Percentiles rank a stretch among this genome's conserved stretches.
Conservation (phyloP, 1,140 invertebrate species). For the Goniozus legneri region DNA sequence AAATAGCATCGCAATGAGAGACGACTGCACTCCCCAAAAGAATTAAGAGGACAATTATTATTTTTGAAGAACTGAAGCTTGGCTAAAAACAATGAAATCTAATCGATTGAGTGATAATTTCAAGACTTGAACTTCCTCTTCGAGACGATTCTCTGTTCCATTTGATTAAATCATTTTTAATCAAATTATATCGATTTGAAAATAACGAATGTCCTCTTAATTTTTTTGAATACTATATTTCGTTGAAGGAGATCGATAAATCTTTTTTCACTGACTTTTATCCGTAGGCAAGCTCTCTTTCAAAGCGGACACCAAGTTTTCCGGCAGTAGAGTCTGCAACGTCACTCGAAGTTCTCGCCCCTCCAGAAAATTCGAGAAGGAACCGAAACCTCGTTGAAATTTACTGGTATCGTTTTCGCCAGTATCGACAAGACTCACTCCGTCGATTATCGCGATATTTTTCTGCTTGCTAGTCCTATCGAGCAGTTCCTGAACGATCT, state of each 20-base stretch:
- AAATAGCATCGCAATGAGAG: too few relatives aligned
- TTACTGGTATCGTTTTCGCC: slow-evolving; percentile 43
- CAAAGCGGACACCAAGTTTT: slow-evolving; percentile 35
- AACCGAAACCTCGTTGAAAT: slow-evolving; percentile 56
- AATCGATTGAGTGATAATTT: too few relatives aligned
- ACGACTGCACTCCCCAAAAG: too few relatives aligned
- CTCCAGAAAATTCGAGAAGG: slow-evolving; percentile 63
- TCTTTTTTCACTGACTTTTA: slow-evolving; percentile 21
- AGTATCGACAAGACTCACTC: slow-evolving; percentile 59
- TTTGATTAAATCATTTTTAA: too few relatives aligned
- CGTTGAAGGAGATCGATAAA: not conserved
- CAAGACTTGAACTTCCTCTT: too few relatives aligned
- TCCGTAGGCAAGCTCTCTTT: slow-evolving; percentile 31
- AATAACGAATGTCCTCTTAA: not conserved
- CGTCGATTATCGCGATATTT: slow-evolving; percentile 59
- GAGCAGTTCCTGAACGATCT: slow-evolving; percentile 50
- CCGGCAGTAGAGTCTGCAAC: slow-evolving; percentile 59
- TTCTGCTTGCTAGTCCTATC: slow-evolving; percentile 37
- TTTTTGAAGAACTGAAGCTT: too few relatives aligned
- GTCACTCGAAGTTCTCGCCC: slow-evolving; percentile 68
- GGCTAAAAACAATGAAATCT: too few relatives aligned
- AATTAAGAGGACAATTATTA: too few relatives aligned
- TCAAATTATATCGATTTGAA: too few relatives aligned
- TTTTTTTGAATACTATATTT: not conserved
- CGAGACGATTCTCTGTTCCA: too few relatives aligned